Conservation (phyloP, 1,140 invertebrate species). For the Mactra quadrangularis region DNA sequence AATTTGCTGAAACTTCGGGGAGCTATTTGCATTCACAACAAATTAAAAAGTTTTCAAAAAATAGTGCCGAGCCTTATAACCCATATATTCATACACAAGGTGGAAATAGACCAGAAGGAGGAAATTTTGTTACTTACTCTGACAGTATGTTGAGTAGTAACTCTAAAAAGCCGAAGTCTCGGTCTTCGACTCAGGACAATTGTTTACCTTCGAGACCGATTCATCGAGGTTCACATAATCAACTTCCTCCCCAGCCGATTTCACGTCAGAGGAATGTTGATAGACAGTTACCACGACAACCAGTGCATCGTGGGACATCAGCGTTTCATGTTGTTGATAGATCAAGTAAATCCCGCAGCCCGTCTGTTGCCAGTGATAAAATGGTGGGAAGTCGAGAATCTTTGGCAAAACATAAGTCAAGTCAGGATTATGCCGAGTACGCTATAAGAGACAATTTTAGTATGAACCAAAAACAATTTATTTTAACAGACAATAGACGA, state of each 20-base stretch:
- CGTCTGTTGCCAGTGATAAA: slow-evolving; percentile 34
- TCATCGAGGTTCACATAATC: slow-evolving; percentile 45
- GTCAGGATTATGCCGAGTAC: slow-evolving; percentile 56
- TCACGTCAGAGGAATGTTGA: slow-evolving; percentile 44
- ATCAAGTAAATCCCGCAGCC: slow-evolving; percentile 15
- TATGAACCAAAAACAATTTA: slow-evolving; percentile 58
- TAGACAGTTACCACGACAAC: slow-evolving; percentile 51
- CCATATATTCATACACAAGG: slow-evolving; percentile 49
- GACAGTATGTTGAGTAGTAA: slow-evolving; percentile 31
- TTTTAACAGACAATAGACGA: slow-evolving; percentile 4
- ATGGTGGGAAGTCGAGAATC: neutral
- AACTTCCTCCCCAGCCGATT: slow-evolving; percentile 58
- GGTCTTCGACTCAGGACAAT: slow-evolving; percentile 55
- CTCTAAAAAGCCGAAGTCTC: slow-evolving; percentile 56
- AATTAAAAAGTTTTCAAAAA: slow-evolving; percentile 19
- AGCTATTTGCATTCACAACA: slow-evolving; percentile 34
- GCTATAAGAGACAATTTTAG: slow-evolving; percentile 67
- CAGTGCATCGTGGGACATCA: slow-evolving; percentile 62
- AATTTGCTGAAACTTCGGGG: neutral
- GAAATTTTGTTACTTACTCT: slow-evolving; percentile 44
- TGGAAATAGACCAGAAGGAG: slow-evolving; percentile 40
- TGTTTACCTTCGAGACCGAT: slow-evolving; percentile 61
- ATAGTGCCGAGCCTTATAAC: slow-evolving; percentile 35
- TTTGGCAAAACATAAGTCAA: slow-evolving; percentile 20
- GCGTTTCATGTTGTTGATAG: slow-evolving; percentile 65